Evolutionary conservation across 2,797 vertebrate genomes (phyloP).

Genomic region (Pterois miles): DNA sequence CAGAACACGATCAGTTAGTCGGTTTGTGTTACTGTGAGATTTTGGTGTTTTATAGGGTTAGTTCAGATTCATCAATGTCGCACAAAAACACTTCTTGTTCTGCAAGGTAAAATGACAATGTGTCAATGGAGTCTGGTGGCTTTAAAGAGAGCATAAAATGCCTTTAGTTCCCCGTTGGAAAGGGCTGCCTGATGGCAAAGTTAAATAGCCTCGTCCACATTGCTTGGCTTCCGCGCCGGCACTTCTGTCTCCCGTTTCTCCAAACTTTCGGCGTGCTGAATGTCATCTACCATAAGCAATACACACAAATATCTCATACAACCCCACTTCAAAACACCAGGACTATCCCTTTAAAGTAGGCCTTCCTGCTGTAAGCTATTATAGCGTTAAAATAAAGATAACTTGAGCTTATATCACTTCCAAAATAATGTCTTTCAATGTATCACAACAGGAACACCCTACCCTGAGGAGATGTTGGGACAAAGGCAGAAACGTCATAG

Average conservation of each 20-base stretch:
- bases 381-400: not conserved
- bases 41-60: not conserved
- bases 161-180: not conserved
- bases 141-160: not conserved
- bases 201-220: not conserved
- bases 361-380: too few relatives aligned
- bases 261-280: not conserved
- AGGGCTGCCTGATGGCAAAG: not conserved
- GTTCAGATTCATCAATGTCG: not conserved
- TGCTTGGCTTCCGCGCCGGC: not conserved
- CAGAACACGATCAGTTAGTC: not conserved
- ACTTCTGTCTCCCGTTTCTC: not conserved
- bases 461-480: constrained; percentile 62
- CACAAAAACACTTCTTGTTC: not conserved
- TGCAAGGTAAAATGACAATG: not conserved
- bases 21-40: not conserved
- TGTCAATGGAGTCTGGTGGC: not conserved
- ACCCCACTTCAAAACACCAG: not conserved
- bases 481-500: constrained; percentile 51
- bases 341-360: not conserved
- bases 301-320: not conserved
- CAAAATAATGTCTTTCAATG: not conserved
- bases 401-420: not conserved
- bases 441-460: constrained; percentile 22
- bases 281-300: too few relatives aligned